Conservation (phyloP, 1,140 invertebrate genomes). For the Zeugodacus cucurbitae region DNA sequence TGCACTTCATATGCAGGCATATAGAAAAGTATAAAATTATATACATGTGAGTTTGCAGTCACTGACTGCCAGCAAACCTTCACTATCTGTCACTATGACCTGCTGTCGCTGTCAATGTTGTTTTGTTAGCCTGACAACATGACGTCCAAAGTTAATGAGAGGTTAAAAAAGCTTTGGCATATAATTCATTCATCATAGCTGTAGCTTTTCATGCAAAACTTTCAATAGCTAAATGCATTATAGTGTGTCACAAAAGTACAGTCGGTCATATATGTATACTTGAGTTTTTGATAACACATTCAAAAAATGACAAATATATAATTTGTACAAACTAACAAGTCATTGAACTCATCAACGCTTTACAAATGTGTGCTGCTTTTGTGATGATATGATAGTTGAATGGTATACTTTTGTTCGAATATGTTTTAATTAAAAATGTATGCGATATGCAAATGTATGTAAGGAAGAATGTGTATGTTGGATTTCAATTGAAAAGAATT, state of each 20-base stretch:
- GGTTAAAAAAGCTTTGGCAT: not conserved
- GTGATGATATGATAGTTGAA: not conserved
- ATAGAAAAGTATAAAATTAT: too few species aligned
- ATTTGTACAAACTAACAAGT: not conserved
- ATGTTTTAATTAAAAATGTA: not conserved
- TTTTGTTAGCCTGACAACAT: not conserved
- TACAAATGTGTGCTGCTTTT: not conserved
- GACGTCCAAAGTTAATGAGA: slow-evolving; percentile 9
- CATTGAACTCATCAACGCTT: slow-evolving; percentile 26
- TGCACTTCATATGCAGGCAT: not conserved
- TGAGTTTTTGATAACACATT: not conserved
- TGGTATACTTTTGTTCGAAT: not conserved
- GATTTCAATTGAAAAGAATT: not conserved
- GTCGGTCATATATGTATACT: too few species aligned
- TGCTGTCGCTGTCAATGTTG: not conserved
- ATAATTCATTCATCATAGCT: not conserved
- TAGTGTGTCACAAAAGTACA: not conserved
- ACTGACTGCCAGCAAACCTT: too few species aligned
- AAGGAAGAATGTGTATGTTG: not conserved
- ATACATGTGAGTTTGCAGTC: too few species aligned
- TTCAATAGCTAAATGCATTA: not conserved
- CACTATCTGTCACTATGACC: not conserved
- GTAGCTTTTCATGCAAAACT: not conserved
- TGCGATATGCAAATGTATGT: not conserved
- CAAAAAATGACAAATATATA: not conserved